Evolutionary conservation across 2,113 vertebrate species (phyloP).

Genomic region (Xenopus tropicalis): DNA sequence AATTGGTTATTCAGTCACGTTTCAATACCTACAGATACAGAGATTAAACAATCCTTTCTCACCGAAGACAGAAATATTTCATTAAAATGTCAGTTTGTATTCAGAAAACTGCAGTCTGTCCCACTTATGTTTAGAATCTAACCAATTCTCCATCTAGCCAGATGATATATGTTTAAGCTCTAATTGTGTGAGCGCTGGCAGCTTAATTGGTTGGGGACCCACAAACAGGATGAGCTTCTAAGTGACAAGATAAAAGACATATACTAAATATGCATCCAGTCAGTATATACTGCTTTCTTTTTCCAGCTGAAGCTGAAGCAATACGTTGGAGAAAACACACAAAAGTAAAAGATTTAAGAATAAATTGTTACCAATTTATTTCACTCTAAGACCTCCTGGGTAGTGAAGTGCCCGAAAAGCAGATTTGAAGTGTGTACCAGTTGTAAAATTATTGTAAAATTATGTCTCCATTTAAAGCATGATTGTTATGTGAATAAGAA

Average conservation of each 20-base stretch:
- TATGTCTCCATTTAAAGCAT: slow-evolving; percentile 12
- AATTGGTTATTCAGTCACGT: background rate
- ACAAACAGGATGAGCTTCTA: slow-evolving; percentile 8
- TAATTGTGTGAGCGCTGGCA: slow-evolving; percentile 6
- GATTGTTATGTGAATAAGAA: slow-evolving; percentile 23
- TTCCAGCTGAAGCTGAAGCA: slow-evolving; percentile 38
- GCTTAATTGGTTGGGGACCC: slow-evolving; percentile 17
- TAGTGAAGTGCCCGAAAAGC: background rate
- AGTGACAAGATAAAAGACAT: slow-evolving; percentile 8
- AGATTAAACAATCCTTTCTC: slow-evolving; percentile 28
- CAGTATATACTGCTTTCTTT: background rate
- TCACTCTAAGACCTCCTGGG: slow-evolving; percentile 4
- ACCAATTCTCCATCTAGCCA: slow-evolving; percentile 8
- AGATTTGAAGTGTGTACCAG: slow-evolving; percentile 29
- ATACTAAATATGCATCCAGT: slow-evolving; percentile 4
- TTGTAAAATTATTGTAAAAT: slow-evolving; percentile 33
- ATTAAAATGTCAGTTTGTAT: slow-evolving; percentile 25
- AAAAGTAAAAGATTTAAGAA: slow-evolving; percentile 32
- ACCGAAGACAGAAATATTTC: slow-evolving; percentile 22
- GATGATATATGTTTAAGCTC: slow-evolving; percentile 26
- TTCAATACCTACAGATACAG: slow-evolving; percentile 1
- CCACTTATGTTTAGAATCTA: slow-evolving; percentile 5
- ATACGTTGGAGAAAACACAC: slow-evolving; percentile 42
- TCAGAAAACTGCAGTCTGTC: slow-evolving; percentile 18
- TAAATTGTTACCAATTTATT: background rate